Percentiles rank a stretch among this genome's conserved stretches.
phyloP scores from a whole-genome alignment of 2,113 vertebrate species.

The Pseudorasbora parva region DNA sequence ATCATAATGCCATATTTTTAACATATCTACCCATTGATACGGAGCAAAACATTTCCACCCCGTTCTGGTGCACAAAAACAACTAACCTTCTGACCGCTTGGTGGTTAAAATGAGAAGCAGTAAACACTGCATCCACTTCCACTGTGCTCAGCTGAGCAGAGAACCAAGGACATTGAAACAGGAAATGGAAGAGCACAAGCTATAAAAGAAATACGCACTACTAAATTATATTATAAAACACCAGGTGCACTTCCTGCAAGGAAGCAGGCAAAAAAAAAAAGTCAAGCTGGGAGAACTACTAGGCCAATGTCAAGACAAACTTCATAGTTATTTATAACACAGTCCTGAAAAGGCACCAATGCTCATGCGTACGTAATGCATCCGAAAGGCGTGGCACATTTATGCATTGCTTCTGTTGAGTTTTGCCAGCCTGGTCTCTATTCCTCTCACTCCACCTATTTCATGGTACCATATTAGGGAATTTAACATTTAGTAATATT shows the following conservation, averaged over 20 bases:
- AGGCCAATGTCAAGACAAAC: conserved; percentile 18
- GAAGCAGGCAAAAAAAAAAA: conserved; percentile 10
- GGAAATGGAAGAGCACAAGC: conserved; percentile 57
- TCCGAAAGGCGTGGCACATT: conserved; percentile 1
- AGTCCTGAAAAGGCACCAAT: not conserved
- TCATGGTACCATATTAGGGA: not conserved
- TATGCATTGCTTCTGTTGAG: not conserved
- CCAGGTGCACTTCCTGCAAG: conserved; percentile 36
- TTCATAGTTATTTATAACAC: conserved; percentile 23
- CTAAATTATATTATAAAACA: conserved; percentile 38
- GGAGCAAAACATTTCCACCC: not conserved
- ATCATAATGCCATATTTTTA: not conserved
- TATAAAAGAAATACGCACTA: not conserved
- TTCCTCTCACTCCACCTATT: not conserved
- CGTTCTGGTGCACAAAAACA: not conserved
- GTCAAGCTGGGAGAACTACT: conserved; percentile 13
- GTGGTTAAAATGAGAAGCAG: not conserved
- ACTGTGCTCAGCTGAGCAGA: conserved; percentile 17
- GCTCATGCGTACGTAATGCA: not conserved
- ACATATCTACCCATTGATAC: not conserved
- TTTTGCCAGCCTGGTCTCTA: not conserved
- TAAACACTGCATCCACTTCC: not conserved
- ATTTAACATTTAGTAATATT: not conserved
- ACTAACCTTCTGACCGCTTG: not conserved
- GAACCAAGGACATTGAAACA: conserved; percentile 50